These are phyloP conservation scores for Saguinus oedipus DNA, from an alignment of 2,797 vertebrate species.

Conservation along the genomic window DNA sequence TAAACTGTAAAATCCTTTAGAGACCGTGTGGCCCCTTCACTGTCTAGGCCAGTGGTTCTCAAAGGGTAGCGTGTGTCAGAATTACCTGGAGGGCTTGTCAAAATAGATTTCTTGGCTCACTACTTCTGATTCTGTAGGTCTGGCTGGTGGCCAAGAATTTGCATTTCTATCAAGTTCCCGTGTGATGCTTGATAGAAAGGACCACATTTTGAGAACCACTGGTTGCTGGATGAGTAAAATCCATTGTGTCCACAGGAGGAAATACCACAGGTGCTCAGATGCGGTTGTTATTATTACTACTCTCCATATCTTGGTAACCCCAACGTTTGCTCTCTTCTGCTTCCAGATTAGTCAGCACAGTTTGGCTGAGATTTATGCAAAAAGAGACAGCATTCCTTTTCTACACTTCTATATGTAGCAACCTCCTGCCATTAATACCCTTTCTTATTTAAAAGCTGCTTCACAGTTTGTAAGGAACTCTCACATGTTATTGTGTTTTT, in stretches of 20 bases:
- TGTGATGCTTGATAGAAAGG: background rate
- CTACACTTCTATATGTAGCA: background rate
- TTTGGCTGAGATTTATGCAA: background rate
- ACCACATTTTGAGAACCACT: background rate
- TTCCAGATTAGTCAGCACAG: background rate
- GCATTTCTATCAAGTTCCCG: background rate
- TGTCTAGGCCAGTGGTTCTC: background rate
- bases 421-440: background rate
- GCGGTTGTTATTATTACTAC: background rate
- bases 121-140: background rate
- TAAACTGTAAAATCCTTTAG: conserved; percentile 43
- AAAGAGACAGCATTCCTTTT: background rate
- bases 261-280: background rate
- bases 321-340: background rate
- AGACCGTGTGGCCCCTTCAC: background rate
- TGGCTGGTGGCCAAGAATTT: background rate
- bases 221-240: background rate
- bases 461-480: background rate
- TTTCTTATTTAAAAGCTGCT: conserved; percentile 31
- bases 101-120: background rate
- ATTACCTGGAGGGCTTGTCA: background rate
- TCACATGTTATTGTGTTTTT: background rate
- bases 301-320: background rate
- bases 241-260: background rate
- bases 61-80: background rate